Base-by-base conservation (phyloP, 2,113 vertebrate genomes). In the Pagrus major region DNA sequence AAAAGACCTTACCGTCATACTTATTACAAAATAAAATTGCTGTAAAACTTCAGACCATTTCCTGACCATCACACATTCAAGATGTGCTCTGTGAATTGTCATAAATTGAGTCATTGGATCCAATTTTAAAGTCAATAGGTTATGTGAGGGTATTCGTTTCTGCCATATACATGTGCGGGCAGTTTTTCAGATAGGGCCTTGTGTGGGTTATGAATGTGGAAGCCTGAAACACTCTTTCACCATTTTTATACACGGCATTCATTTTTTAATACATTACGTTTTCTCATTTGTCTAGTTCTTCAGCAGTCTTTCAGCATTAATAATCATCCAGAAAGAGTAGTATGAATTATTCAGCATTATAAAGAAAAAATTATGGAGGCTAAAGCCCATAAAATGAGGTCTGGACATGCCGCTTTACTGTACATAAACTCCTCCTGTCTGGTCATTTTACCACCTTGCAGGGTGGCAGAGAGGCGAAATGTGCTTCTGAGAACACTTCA, bases 401-500 rank as follows among this genome's bases (percentile, higher is more conserved):
- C 23, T 56, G 58, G 21, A 59, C 29, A 16, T 65, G 67, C 25
- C 11, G 47, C 7, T 41, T 33, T 10, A 8, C 7, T n/a, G 27
- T 72, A 52, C n/a, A 64, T 15, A 25, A 55, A 71, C 55, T 74
- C 68, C 46, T 65, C 44, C 60, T 63, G 39, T 41, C 56, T 33
- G 56, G 16, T 66, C 51, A 73, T 69, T 83, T 63, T 74, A 35
- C 33, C 49, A 71, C 21, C 10, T 54, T 54, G 33, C 51, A 37
- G 59, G 39, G 39, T 59, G 83, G 58, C 54, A 73, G 42, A 46
- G 49, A 65, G 60, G 60, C 33, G 29, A 31, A 33, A 6, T 59
- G 51, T 67, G 64, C 78, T 56, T 81, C 64, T 78, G 54, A 73
- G 52, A 65, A 80, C 46, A 74, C 78, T 80, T 86, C 63, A 73